Evolutionary conservation across 2,113 vertebrate genomes (phyloP), one percentile per base, ranked within the genome.

Genomic region (Gulo gulo): DNA sequence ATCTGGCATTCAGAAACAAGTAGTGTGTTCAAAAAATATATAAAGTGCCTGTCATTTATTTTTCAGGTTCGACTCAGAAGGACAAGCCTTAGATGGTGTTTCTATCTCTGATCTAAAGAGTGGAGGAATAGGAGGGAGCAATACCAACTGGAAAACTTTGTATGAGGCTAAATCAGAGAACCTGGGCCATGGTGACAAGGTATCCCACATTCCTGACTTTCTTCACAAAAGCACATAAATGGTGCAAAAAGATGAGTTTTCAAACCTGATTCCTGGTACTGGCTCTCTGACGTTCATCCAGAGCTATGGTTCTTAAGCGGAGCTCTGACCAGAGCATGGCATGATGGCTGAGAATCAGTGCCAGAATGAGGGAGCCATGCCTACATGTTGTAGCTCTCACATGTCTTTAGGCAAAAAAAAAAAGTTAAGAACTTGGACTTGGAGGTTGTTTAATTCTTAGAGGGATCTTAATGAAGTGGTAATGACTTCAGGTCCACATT

Each of bases 101-200:
- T 99, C 99, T 14, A 99, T 99, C 98, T 99, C 99, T 1, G 99
- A 99, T 91, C 29, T 98, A 78, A 99, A 97, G 96, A 97, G 98
- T 69, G 98, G 99, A 39, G 97, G 94, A 34, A 80, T 94, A 0
- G 84, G 96, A 24, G 98, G 99, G 45, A 98, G 96, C 42, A 99
- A 96, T 93, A 98, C 99, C 96, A 99, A 99, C 69, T 99, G 99
- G 99, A 99, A 99, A 97, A 99, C 99, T 73, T 98, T 99, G 52
- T 97, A 98, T 67, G 99, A 99, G 76, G 99, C 99, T 67, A 99
- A 99, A 98, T 98, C 97, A 0, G 99, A 99, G 98, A 99, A 99
- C 96, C 98, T 99, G 97, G 99, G 99, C 65, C 99, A 99, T 34
- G 99, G 99, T 92, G 99, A 99, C 96, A 99, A 99, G 99, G 99